phyloP scores from a whole-genome alignment of 2,888 invertebrate genomes.

The Hypselothyrea guttata region DNA sequence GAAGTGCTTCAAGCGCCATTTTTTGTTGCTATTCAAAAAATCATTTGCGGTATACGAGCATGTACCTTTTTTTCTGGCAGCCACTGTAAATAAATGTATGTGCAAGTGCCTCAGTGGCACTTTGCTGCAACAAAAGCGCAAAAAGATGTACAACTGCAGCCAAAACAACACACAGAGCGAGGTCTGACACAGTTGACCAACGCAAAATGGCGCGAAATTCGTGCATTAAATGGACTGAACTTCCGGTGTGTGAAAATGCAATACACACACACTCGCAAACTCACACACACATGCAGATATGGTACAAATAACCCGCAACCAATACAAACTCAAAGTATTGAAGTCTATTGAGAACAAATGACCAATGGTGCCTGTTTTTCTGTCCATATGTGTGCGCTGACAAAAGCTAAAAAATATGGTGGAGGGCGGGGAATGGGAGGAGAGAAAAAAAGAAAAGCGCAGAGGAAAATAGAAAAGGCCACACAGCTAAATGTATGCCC shows the following conservation, averaged over 20 bases:
- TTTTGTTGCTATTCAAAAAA: constrained; percentile 30
- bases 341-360: constrained; percentile 36
- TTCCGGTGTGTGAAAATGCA: constrained; percentile 73
- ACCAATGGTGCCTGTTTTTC: constrained; percentile 33
- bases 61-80: constrained; percentile 40
- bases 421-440: not conserved
- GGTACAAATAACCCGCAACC: constrained; percentile 8
- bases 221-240: constrained; percentile 79
- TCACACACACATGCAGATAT: constrained; percentile 3
- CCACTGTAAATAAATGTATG: constrained; percentile 22
- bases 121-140: constrained; percentile 16
- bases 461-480: constrained; percentile 36
- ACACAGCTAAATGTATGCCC: constrained; percentile 79
- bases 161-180: constrained; percentile 2
- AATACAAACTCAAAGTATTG: constrained; percentile 26
- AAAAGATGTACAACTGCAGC: not conserved
- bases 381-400: constrained; percentile 45
- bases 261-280: constrained; percentile 24
- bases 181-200: constrained; percentile 50
- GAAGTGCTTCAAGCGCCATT: constrained; percentile 54
- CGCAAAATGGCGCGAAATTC: constrained; percentile 75
- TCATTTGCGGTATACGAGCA: constrained; percentile 50
- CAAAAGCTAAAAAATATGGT: constrained; percentile 15
- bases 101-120: constrained; percentile 22
- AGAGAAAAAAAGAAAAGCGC: not conserved